Base-by-base conservation (phyloP, 2,113 vertebrate species). In the Notechis scutatus region DNA sequence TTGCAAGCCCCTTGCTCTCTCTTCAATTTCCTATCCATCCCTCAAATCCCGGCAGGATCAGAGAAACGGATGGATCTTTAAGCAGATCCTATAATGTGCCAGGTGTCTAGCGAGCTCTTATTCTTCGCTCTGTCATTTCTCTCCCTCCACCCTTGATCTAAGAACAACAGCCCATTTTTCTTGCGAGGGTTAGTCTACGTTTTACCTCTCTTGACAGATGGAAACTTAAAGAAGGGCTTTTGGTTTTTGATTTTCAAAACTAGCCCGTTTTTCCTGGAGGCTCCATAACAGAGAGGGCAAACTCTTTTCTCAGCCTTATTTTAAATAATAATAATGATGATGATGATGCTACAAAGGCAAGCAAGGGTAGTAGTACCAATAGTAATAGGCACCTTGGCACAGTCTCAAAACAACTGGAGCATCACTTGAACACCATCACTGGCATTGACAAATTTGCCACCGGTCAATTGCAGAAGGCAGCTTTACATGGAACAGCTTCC, bases 21-120 rank as follows among this genome's bases (percentile, higher is more conserved):
- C 96, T 94, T 95, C 96, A 95, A 92, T 21, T 87, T 95, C 57
- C 94, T 97, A 96, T 97, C 85, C 89, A 92, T 95, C 94, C 85
- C 91, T 90, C 88, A 34, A 64, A 87, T 15, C 64, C 64, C n/a
- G 52, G 24, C 88, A 92, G 47, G 89, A 74, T 91, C 92, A 55
- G 59, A 87, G 85, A 91, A 91, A 93, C 57, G 57, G 89, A 93
- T 91, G 89, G 85, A 52, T 59, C 89, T 93, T 93, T 93, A 87
- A 93, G 85, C 42, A 20, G 89, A 61, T 64, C 85, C 92, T 10
- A 57, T 93, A 93, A 90, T 87, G 89, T 50, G 64, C 74, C 87
- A 89, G 87, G 85, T 85, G 88, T 85, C 92, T 64, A 26, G 54
- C 42, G 42, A 56, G 87, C 69, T 55, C 92, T 92, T 90, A 64